Base-by-base conservation (phyloP, 2,113 vertebrate genomes). In the Bubo blakistoni region DNA sequence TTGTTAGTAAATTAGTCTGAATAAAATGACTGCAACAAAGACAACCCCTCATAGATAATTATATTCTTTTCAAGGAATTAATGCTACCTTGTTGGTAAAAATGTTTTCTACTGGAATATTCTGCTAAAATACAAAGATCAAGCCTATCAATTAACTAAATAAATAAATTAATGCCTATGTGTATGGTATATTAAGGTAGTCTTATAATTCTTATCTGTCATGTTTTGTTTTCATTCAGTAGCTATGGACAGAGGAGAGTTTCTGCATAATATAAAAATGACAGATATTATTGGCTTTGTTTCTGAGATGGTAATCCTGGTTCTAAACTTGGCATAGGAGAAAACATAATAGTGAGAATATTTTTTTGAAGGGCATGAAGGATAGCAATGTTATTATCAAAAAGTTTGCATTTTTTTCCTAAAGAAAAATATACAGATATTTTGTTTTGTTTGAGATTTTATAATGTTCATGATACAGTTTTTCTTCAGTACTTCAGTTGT, bases 31-130 rank as follows among this genome's bases (percentile, higher is more conserved):
- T 40, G 17, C 46, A 91, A 73, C 18, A 55, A 65, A 90, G 29
- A 51, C 13, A 85, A 32, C 0, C 4, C 4, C 16, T 54, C 6
- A 24, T 1, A 24, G 3, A 38, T 36, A 72, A 21, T 4, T 30
- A 5, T 44, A 22, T 13, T 30, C 63, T 65, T 92, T 38, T 40
- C 6, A 46, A 76, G 5, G 0, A 89, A 62, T 30, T 67, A n/a
- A 52, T 30, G 3, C 1, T 86, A 46, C 2, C 38, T 70, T 54
- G 1, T 38, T 72, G 40, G 7, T 63, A 34, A 51, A 71, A 57
- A 52, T 15, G 6, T 61, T 57, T 29, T 8, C 16, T 81, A 10
- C 7, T 38, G 9, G 47, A 11, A 59, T 59, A 58, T 52, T 61
- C 8, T 54, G 38, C 7, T 81, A 54, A 87, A 86, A 57, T 54